A percentile compares a stretch with the other conserved stretches of the same genome.
Evolutionary conservation across 2,113 vertebrate genomes (phyloP).

Genomic region (Lophius piscatorius): DNA sequence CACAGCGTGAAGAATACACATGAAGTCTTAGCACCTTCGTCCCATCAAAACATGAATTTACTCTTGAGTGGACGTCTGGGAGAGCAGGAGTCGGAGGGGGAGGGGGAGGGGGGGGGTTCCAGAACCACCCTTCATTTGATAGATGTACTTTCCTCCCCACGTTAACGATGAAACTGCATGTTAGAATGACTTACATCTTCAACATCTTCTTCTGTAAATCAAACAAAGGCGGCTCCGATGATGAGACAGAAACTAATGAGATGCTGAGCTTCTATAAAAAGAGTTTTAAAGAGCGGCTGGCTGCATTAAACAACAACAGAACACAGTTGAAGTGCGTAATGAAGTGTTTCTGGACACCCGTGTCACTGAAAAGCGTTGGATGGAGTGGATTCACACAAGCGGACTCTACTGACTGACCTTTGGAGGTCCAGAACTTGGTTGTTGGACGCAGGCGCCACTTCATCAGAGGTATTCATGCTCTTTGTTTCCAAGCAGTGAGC

Average conservation of each 20-base stretch:
- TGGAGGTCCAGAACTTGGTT: constrained; percentile 31
- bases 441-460: background rate
- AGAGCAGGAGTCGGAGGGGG: too few relatives aligned
- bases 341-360: constrained; percentile 2
- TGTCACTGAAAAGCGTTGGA: too few relatives aligned
- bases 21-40: constrained; percentile 53
- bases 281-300: constrained; percentile 18
- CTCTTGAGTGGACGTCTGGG: constrained; percentile 67
- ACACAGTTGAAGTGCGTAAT: constrained; percentile 1
- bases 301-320: constrained; percentile 1
- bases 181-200: constrained; percentile 65
- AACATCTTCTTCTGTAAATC: constrained; percentile 55
- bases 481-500: background rate
- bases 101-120: constrained; percentile 53
- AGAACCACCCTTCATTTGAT: constrained; percentile 48
- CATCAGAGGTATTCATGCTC: background rate
- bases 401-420: constrained; percentile 38
- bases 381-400: background rate
- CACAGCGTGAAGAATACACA: constrained; percentile 29
- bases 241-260: constrained; percentile 73
- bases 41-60: constrained; percentile 52
- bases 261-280: constrained; percentile 42
- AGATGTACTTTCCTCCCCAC: constrained; percentile 50
- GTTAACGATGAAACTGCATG: constrained; percentile 64
- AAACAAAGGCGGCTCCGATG: constrained; percentile 50